Conservation (phyloP, 2,888 invertebrate genomes). For the Drosophila atripex region DNA sequence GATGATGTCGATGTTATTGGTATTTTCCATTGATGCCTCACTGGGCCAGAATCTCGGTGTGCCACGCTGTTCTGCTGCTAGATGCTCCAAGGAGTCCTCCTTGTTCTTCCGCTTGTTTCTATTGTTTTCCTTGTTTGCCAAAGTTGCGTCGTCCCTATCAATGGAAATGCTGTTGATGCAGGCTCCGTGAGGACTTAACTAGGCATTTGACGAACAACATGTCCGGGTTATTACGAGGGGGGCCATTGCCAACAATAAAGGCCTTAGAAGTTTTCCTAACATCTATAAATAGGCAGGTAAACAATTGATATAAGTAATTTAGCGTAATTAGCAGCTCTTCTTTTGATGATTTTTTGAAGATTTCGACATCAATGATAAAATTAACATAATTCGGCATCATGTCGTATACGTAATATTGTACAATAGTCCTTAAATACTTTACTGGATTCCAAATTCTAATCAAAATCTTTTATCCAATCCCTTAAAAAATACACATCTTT, state of each 20-base stretch:
- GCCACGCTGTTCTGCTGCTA: slow-evolving; percentile 1
- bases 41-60: slow-evolving; percentile 32
- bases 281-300: slow-evolving; percentile 1
- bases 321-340: background rate
- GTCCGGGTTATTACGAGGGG: slow-evolving; percentile 20
- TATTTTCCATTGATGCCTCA: slow-evolving; percentile 46
- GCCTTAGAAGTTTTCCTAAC: background rate
- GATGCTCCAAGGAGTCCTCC: slow-evolving; percentile 3
- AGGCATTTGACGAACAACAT: slow-evolving; percentile 28
- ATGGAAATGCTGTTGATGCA: slow-evolving; percentile 47
- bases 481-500: background rate
- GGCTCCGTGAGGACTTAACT: slow-evolving; percentile 42
- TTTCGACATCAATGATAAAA: background rate
- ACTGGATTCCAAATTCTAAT: no score
- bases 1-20: slow-evolving; percentile 50
- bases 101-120: slow-evolving; percentile 20
- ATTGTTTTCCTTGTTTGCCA: slow-evolving; percentile 38
- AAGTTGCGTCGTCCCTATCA: slow-evolving; percentile 36
- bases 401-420: background rate
- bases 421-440: no score
- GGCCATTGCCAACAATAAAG: background rate
- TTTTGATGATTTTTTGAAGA: background rate
- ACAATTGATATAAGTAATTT: slow-evolving; percentile 1
- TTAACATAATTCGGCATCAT: background rate
- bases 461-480: no score